Percentiles rank a stretch among this genome's conserved stretches.
Conservation (phyloP, 2,113 vertebrate genomes). For the Cinclus cinclus region DNA sequence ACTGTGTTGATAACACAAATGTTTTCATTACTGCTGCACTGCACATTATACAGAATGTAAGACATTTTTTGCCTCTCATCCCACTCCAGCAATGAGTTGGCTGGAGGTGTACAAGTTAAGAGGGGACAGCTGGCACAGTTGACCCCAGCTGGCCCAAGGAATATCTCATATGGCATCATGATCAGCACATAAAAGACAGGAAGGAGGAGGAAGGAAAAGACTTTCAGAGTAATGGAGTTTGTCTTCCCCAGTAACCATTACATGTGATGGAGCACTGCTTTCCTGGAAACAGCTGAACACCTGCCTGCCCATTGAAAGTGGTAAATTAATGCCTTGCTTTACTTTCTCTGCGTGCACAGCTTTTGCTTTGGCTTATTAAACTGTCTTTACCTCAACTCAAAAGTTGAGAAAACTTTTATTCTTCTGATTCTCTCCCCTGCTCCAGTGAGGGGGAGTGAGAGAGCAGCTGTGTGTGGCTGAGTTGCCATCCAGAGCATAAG, state of each 20-base stretch:
- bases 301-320: neutral
- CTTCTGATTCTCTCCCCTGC: neutral
- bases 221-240: neutral
- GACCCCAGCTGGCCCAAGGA: neutral
- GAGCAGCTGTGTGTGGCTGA: neutral
- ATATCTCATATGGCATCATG: neutral
- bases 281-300: neutral
- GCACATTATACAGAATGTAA: neutral
- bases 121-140: neutral
- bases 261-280: neutral
- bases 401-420: neutral
- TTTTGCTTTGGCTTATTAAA: neutral
- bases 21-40: neutral
- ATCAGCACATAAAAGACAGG: neutral
- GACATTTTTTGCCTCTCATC: neutral
- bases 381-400: neutral
- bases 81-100: neutral
- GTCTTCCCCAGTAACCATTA: neutral
- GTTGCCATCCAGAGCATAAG: neutral
- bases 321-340: neutral
- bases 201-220: neutral
- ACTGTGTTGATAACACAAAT: neutral
- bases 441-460: neutral
- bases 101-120: neutral
- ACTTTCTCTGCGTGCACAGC: neutral